phyloP scores from a whole-genome alignment of 2,888 invertebrate species.

The Acronicta psi region DNA sequence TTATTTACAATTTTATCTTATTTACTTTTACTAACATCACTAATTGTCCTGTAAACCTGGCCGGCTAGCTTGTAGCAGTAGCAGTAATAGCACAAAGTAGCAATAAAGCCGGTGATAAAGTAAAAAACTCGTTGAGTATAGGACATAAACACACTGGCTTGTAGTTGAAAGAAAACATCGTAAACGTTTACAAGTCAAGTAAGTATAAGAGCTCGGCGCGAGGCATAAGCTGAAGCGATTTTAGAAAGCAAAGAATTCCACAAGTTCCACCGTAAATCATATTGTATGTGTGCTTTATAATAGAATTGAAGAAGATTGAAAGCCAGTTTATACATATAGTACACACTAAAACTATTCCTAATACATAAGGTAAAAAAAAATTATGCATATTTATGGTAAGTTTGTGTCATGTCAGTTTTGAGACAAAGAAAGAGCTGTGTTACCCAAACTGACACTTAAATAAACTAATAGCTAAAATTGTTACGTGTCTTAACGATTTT shows the following conservation, averaged over 20 bases:
- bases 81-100: conserved; percentile 64
- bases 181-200: conserved; percentile 81
- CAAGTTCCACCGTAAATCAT: neutral
- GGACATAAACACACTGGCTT: conserved; percentile 76
- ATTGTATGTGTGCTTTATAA: too few relatives aligned
- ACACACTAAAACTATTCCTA: too few relatives aligned
- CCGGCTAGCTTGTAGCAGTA: conserved; percentile 56
- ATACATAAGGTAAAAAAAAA: too few relatives aligned
- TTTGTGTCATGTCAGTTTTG: too few relatives aligned
- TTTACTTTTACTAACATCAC: conserved; percentile 52
- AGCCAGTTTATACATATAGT: too few relatives aligned
- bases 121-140: conserved; percentile 79
- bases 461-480: too few relatives aligned
- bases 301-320: too few relatives aligned
- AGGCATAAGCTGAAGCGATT: conserved; percentile 38
- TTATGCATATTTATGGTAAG: too few relatives aligned
- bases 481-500: too few relatives aligned
- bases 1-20: conserved; percentile 55
- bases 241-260: neutral
- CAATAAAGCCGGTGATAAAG: conserved; percentile 76
- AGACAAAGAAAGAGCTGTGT: too few relatives aligned
- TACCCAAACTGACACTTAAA: too few relatives aligned
- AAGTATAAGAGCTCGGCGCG: conserved; percentile 50
- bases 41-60: conserved; percentile 52
- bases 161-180: conserved; percentile 82